phyloP scores from a whole-genome alignment of 2,888 invertebrate species.

The Parelbella ahira region DNA sequence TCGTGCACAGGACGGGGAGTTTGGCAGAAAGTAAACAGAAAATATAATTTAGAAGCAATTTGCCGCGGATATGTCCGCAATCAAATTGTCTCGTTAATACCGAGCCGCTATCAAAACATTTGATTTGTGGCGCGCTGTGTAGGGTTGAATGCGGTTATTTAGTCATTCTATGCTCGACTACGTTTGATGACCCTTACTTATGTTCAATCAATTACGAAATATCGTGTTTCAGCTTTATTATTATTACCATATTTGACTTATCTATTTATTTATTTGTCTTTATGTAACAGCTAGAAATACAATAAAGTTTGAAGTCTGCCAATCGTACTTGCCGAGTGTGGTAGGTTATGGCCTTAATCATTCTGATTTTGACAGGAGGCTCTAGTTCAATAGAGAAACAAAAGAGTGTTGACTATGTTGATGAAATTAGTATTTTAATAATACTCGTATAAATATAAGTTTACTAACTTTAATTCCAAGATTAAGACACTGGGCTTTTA shows the following conservation, averaged over 20 bases:
- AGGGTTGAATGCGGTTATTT: slow-evolving; percentile 66
- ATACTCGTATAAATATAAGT: too few relatives aligned
- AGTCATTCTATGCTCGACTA: slow-evolving; percentile 63
- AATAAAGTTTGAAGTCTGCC: too few relatives aligned
- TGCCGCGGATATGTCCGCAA: slow-evolving; percentile 79
- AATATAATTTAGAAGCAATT: slow-evolving; percentile 81
- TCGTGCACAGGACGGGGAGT: slow-evolving; percentile 59
- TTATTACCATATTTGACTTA: slow-evolving; percentile 13
- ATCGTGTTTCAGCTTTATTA: slow-evolving; percentile 22
- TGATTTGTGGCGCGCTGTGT: slow-evolving; percentile 71
- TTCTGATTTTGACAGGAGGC: too few relatives aligned
- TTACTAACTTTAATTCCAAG: too few relatives aligned
- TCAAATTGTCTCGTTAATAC: slow-evolving; percentile 81
- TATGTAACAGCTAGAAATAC: too few relatives aligned
- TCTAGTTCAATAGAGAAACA: too few relatives aligned
- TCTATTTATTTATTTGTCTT: not conserved
- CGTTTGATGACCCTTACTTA: slow-evolving; percentile 65
- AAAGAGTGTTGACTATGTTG: too few relatives aligned
- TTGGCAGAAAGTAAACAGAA: slow-evolving; percentile 80
- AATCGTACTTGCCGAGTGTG: too few relatives aligned
- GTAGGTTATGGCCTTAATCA: too few relatives aligned
- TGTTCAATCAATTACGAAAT: slow-evolving; percentile 53
- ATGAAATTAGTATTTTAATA: too few relatives aligned
- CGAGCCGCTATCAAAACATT: slow-evolving; percentile 79
- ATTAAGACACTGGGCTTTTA: too few relatives aligned